Base-by-base conservation (phyloP, 2,888 invertebrate genomes). In the Dynastes hyllus region DNA sequence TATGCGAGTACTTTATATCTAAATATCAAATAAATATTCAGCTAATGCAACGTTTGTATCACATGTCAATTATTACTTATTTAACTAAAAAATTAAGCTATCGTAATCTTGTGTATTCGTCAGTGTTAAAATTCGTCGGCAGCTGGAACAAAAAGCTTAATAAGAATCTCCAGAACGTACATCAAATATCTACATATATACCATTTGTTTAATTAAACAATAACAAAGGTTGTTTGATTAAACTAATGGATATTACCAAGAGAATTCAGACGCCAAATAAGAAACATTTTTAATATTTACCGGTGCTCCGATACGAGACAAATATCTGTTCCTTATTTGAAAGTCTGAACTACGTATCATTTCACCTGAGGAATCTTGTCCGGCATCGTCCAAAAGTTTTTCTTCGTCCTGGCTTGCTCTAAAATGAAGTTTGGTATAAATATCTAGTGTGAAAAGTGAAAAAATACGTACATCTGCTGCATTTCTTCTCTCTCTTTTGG, bases 281-380 rank as follows among this genome's bases (percentile, higher is more conserved):
- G 73, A 73, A 73, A 61, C 73, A 58, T 40, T 53, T 71, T 37
- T 58, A 70, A 76, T 76, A 88, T 89, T 90, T 91, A 92, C 92
- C 86, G 90, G 89, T 80, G 92, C 92, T 82, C 92, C 92, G 79
- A 93, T 91, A 82, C 92, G 89, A 78, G 91, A 91, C 78, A 92
- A 88, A 85, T 92, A 93, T 83, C 92, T 90, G 87, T 92, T 92
- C 81, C 92, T 89, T 83, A 92, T 92, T 81, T 91, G 90, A 84
- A 91, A 91, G 82, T 92, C 92, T 37, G 92, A 91, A 81, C 90
- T 91, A 0, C 91, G 89, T 80, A 90, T 90, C 55, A 90, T 84
- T 58, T 84, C 85, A 76, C 77, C 77, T 40, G 81, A 63, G 29
- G 77, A 71, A 29, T 63, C 61, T 27, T 80, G 73, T 40, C 55